Conservation (phyloP, 1,140 invertebrate species). For the Thaumetopoea pityocampa region DNA sequence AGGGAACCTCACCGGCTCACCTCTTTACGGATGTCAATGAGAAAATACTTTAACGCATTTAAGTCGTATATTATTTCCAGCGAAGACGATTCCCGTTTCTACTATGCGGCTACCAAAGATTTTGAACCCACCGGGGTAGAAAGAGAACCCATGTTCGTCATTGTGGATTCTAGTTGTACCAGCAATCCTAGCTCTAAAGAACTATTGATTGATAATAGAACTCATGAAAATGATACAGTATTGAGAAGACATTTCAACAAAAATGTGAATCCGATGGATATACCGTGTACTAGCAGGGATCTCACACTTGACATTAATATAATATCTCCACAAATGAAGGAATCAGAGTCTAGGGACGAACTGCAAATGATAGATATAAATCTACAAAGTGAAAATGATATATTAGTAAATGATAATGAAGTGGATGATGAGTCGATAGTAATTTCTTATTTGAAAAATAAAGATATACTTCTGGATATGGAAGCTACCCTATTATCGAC, state of each 20-base stretch:
- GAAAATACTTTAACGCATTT: slow-evolving; percentile 21
- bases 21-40: slow-evolving; percentile 13
- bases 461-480: slow-evolving; percentile 23
- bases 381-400: slow-evolving; percentile 42
- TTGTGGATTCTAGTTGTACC: slow-evolving; percentile 29
- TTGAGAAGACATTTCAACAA: slow-evolving; percentile 25
- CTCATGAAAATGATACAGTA: slow-evolving; percentile 13
- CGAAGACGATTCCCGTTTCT: slow-evolving; percentile 31
- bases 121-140: slow-evolving; percentile 11
- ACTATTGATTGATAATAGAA: slow-evolving; percentile 27
- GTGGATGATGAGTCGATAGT: slow-evolving; percentile 39
- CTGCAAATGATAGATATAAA: slow-evolving; percentile 42
- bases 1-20: slow-evolving; percentile 13
- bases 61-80: slow-evolving; percentile 43
- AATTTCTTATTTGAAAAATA: slow-evolving; percentile 39
- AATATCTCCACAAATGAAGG: not conserved
- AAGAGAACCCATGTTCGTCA: slow-evolving; percentile 35
- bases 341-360: slow-evolving; percentile 32
- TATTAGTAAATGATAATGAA: slow-evolving; percentile 19
- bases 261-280: slow-evolving; percentile 18
- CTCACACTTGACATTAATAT: slow-evolving; percentile 10
- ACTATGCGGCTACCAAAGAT: slow-evolving; percentile 25
- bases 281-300: slow-evolving; percentile 38
- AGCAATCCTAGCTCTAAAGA: slow-evolving; percentile 38
- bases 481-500: slow-evolving; percentile 24